Evolutionary conservation across 2,113 vertebrate genomes (phyloP), one percentile per base, ranked within the genome.

Genomic region (Paratilapia polleni): DNA sequence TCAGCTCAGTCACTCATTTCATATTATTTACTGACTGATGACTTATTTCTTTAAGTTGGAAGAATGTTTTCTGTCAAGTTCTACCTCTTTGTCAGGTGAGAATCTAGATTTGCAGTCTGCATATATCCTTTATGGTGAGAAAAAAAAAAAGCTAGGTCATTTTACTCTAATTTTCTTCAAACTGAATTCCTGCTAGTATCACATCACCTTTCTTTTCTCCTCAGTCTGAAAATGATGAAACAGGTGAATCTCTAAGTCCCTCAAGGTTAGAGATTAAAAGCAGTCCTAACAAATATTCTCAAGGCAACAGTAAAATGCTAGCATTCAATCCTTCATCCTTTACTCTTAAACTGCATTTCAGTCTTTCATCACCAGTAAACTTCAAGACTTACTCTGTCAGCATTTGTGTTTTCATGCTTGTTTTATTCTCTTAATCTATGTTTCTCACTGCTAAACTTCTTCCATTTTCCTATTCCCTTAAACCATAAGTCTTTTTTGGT

Each of bases 231-330:
- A 60, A 49, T 62, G n/a, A 36, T 63, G 34, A 19, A 52, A 57
- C 61, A 49, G 74, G 6, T 64, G 7, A 5, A 75, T 54, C 43
- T 61, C 41, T 73, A 11, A 49, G 22, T 58, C 54, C 1, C 38
- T 77, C 76, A 77, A 38, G 74, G 63, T 58, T 26, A 54, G 6
- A 78, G 62, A 79, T 87, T 68, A 76, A 75, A 82, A 86, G 34
- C n/a, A 63, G 34, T 66, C 58, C 22, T 12, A 81, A 76, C 54
- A 66, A 77, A 80, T 20, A 64, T 17, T 49, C 61, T 26, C 0
- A 2, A 73, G 63, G 58, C 20, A 78, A 17, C 22, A 60, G 24
- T 24, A 8, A 58, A 13, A 77, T 78, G 38, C 7, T 15, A 15
- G 12, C n/a, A 31, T 34, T 9, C 57, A 36, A 62, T 66, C 26